These are phyloP conservation scores for Tautogolabrus adspersus DNA, from an alignment of 2,113 vertebrate genomes.

Conservation along the genomic window DNA sequence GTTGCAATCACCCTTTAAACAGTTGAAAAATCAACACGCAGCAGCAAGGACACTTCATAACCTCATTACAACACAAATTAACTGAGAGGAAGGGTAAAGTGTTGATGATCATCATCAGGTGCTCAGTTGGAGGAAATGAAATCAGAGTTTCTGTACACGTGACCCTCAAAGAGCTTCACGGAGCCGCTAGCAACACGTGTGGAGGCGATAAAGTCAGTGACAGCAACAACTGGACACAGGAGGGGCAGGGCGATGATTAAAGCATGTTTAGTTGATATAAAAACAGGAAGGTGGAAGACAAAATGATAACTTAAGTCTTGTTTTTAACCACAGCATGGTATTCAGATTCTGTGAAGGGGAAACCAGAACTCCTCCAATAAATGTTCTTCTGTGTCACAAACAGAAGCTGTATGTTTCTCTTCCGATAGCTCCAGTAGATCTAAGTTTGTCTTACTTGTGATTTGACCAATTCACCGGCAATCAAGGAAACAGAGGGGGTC, in stretches of 20 bases:
- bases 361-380: too few species aligned
- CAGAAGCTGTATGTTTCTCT: too few species aligned
- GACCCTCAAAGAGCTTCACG: not conserved
- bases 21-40: constrained; percentile 14
- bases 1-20: constrained; percentile 43
- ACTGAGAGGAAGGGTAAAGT: not conserved
- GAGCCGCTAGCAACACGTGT: not conserved
- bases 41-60: not conserved
- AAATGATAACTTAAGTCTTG: not conserved
- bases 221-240: not conserved
- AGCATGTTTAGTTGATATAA: not conserved
- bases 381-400: too few species aligned
- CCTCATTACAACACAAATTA: not conserved
- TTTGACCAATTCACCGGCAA: too few species aligned
- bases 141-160: not conserved
- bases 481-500: too few species aligned
- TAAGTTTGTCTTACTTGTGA: too few species aligned
- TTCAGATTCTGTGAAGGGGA: too few species aligned
- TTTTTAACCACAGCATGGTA: too few species aligned
- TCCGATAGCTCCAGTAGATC: too few species aligned
- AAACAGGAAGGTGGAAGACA: not conserved
- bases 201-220: not conserved
- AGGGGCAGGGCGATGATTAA: not conserved
- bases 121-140: not conserved
- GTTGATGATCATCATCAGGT: not conserved